A percentile compares a stretch with the other conserved stretches of the same genome.
Conservation (phyloP, 2,888 invertebrate species). For the Pterostichus madidus region DNA sequence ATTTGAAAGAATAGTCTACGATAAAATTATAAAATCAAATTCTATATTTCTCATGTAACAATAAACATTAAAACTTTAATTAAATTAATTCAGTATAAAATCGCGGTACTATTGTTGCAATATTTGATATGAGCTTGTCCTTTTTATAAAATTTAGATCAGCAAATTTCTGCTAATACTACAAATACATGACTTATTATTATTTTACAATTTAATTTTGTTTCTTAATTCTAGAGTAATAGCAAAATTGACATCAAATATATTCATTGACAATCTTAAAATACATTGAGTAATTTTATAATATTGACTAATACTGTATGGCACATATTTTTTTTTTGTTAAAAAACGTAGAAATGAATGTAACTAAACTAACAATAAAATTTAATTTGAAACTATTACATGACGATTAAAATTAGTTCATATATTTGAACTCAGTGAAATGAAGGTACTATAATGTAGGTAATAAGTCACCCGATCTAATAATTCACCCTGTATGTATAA, state of each 20-base stretch:
- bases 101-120: too few species aligned
- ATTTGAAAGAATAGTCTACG: too few species aligned
- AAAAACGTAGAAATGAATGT: too few species aligned
- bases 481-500: slow-evolving; percentile 48
- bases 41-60: too few species aligned
- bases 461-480: neutral
- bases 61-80: too few species aligned
- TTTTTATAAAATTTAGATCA: too few species aligned
- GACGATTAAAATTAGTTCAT: neutral
- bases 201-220: slow-evolving; percentile 40
- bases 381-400: too few species aligned
- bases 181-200: neutral
- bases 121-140: too few species aligned
- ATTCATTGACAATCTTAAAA: slow-evolving; percentile 10
- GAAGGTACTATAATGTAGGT: neutral
- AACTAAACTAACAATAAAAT: too few species aligned
- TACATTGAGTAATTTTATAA: slow-evolving; percentile 11
- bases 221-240: slow-evolving; percentile 20
- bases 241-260: slow-evolving; percentile 36
- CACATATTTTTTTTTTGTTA: slow-evolving; percentile 14
- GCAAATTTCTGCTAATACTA: too few species aligned
- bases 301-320: slow-evolving; percentile 46
- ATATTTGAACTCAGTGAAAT: slow-evolving; percentile 21
- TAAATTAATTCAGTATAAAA: too few species aligned
- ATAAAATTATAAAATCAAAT: too few species aligned